Evolutionary conservation across 2,113 vertebrate species (phyloP).

Genomic region (Ploceus nigricollis): DNA sequence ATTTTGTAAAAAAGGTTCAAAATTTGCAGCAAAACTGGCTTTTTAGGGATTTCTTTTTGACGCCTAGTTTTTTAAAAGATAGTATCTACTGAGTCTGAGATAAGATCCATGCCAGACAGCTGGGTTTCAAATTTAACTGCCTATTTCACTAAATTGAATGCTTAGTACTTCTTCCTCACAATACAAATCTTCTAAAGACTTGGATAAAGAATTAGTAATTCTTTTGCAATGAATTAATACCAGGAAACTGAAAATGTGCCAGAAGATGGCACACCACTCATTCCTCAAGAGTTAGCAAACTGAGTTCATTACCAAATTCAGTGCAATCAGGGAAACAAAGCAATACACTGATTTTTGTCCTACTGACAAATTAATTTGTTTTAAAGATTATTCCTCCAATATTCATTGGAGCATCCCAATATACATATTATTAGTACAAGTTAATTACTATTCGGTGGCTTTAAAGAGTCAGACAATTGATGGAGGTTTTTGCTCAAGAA

Average conservation of each 20-base stretch:
- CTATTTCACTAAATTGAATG: neutral
- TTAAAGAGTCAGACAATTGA: neutral
- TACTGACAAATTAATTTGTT: neutral
- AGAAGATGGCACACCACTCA: neutral
- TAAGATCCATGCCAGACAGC: neutral
- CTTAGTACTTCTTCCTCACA: neutral
- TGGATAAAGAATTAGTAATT: neutral
- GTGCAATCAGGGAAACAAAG: neutral
- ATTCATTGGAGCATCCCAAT: neutral
- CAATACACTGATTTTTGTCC: neutral
- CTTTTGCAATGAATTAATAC: neutral
- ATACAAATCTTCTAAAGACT: neutral
- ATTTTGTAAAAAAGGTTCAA: conserved; percentile 36
- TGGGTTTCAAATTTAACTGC: neutral
- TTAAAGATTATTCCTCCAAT: neutral
- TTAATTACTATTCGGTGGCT: neutral
- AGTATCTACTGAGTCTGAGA: conserved; percentile 40
- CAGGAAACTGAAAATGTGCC: neutral
- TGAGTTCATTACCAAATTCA: neutral
- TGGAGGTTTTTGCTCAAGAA: neutral
- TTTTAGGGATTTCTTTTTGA: conserved; percentile 52
- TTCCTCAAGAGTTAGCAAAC: neutral
- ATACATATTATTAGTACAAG: neutral
- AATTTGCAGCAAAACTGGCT: conserved; percentile 58
- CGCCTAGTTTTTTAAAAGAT: neutral